Evolutionary conservation across 2,797 vertebrate species (phyloP).

Genomic region (Hydrophis major): DNA sequence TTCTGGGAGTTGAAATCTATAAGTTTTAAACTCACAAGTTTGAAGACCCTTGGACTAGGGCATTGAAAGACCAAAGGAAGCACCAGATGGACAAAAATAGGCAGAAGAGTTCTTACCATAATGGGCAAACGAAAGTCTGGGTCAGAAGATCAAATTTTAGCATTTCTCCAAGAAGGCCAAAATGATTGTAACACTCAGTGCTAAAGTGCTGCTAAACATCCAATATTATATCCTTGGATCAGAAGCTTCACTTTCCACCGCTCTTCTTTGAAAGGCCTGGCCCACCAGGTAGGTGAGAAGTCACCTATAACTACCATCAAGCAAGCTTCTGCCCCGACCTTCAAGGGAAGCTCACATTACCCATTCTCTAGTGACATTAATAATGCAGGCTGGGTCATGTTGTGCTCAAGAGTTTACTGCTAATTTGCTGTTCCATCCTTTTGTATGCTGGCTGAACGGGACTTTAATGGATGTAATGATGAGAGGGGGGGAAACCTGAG

Average conservation of each 20-base stretch:
- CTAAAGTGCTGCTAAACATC: neutral
- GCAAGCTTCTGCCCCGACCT: conserved; percentile 9
- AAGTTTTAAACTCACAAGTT: too few relatives aligned
- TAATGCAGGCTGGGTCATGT: conserved; percentile 83
- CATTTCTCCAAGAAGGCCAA: neutral
- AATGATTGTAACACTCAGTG: neutral
- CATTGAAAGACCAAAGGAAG: neutral
- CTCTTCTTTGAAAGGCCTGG: neutral
- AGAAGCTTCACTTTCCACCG: neutral
- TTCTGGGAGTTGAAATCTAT: too few relatives aligned
- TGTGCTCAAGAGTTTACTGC: conserved; percentile 82
- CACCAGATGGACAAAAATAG: neutral
- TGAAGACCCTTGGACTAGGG: too few relatives aligned
- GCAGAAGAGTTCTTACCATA: neutral
- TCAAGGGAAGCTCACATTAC: conserved; percentile 59
- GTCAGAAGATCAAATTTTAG: neutral
- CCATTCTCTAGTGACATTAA: conserved; percentile 84
- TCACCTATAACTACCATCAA: neutral
- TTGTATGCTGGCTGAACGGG: conserved; percentile 58
- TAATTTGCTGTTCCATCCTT: conserved; percentile 82
- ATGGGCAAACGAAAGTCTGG: neutral
- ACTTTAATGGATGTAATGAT: conserved; percentile 88
- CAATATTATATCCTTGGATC: neutral
- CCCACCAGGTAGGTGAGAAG: neutral
- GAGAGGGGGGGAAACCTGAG: conserved; percentile 83